A percentile compares a stretch with the other conserved stretches of the same genome.
These are phyloP conservation scores for Nasonia oneida DNA, from an alignment of 2,888 invertebrate species.

Conservation along the genomic window DNA sequence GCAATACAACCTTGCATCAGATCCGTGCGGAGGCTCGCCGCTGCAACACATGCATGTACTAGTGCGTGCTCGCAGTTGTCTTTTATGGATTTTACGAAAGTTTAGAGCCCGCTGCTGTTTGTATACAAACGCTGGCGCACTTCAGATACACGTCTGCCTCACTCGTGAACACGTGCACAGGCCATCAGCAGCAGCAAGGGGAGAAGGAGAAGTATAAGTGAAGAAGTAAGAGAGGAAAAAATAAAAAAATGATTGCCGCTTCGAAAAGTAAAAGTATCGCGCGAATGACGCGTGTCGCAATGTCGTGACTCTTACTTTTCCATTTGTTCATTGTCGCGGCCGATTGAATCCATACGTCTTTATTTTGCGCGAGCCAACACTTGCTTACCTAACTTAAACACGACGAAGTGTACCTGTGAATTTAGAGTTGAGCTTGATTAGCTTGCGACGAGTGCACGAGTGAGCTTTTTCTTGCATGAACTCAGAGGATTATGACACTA, in stretches of 20 bases:
- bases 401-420: not conserved
- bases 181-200: not conserved
- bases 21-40: not conserved
- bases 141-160: not conserved
- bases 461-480: not conserved
- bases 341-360: slow-evolving; percentile 42
- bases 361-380: slow-evolving; percentile 42
- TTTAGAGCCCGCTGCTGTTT: not conserved
- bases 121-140: not conserved
- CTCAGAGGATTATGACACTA: not conserved
- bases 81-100: slow-evolving; percentile 54
- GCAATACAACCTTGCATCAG: slow-evolving; percentile 29
- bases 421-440: not conserved
- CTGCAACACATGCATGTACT: not conserved
- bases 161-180: not conserved
- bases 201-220: not conserved
- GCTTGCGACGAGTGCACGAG: not conserved
- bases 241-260: slow-evolving; percentile 50
- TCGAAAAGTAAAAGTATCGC: slow-evolving; percentile 47
- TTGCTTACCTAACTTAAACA: slow-evolving; percentile 37
- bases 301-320: slow-evolving; percentile 47
- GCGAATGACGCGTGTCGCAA: slow-evolving; percentile 50
- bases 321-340: slow-evolving; percentile 46
- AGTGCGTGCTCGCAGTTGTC: slow-evolving; percentile 18
- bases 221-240: not conserved